A percentile compares a stretch with the other conserved stretches of the same genome.
phyloP scores from a whole-genome alignment of 1,140 invertebrate species.

The Cherax quadricarinatus region DNA sequence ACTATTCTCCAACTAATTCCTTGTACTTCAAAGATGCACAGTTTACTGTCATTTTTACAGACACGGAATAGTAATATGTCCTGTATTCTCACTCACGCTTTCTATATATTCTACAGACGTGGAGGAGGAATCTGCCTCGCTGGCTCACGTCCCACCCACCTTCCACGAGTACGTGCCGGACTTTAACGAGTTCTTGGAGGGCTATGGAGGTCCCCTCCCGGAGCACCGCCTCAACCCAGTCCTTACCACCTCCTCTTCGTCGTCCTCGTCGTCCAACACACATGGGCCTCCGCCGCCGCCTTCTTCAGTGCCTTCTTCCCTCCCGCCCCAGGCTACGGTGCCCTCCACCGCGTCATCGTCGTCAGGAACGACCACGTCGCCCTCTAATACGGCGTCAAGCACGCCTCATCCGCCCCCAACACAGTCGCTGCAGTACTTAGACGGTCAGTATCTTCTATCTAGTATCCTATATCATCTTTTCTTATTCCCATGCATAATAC shows the following conservation, averaged over 20 bases:
- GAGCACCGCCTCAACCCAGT: constrained; percentile 64
- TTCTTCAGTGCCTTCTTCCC: constrained; percentile 51
- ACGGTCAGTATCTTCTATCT: constrained; percentile 58
- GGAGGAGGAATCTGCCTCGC: constrained; percentile 81
- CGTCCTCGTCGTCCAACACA: constrained; percentile 36
- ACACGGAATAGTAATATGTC: too few relatives aligned
- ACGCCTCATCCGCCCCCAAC: constrained; percentile 79
- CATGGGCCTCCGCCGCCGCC: constrained; percentile 17
- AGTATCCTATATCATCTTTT: neutral
- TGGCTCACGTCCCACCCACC: constrained; percentile 82
- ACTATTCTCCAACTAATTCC: too few relatives aligned
- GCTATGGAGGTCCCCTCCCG: constrained; percentile 76
- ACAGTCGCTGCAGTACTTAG: constrained; percentile 77
- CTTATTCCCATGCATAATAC: neutral
- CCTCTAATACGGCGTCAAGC: constrained; percentile 74
- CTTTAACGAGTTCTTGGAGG: constrained; percentile 83
- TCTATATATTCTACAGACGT: constrained; percentile 80
- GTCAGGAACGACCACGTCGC: constrained; percentile 73
- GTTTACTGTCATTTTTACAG: too few relatives aligned
- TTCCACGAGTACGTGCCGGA: constrained; percentile 89
- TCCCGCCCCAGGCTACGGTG: constrained; percentile 26
- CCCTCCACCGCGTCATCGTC: constrained; percentile 66
- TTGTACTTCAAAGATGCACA: too few relatives aligned
- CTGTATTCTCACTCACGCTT: too few relatives aligned
- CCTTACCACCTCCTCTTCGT: constrained; percentile 41